Evolutionary conservation across 2,888 invertebrate species (phyloP), one percentile per base, ranked within the genome.

Genomic region (Falcaria lacertinaria): DNA sequence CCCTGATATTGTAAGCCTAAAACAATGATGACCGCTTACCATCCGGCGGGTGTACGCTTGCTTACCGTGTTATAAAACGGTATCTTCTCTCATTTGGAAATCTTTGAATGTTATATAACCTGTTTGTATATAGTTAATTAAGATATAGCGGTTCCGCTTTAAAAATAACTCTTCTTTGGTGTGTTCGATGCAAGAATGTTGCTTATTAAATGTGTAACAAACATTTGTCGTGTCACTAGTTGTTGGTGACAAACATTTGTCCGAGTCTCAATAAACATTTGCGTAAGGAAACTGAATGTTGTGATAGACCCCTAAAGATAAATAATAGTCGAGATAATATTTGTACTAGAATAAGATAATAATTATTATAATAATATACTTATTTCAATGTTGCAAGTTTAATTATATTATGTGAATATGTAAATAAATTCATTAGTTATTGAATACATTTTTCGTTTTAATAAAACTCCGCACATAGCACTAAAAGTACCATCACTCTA

Each of bases 341-440:
- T 74, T 77, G 71, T 78, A 78, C 61, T 80, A 80, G 69, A 54
- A 42, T 79, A 74, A 76, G 73, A 66, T 58, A 73, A 66, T 44
- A 64, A 28, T 6, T 54, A 63, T 61, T 68, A 69, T 60, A 62
- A 54, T 63, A 50, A 22, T 62, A 57, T 61, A 76, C 63, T 73
- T 83, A 81, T 80, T 81, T 85, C 64, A 81, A 84, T 83, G 85
- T 87, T 88, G 77, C 79, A 72, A 65, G 82, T 70, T 78, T 71
- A 66, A 76, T 64, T 78, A 62, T 61, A 55, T 77, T 73, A 86
- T 86, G 86, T 87, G 86, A 85, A 86, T 87, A 87, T 88, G 88
- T 88, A 88, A 86, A 88, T 88, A 88, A 81, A 88, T 71, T 73
- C 68, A 80, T 81, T 84, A 86, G 85, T 86, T 88, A 85, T 80